Percentiles rank a stretch among this genome's conserved stretches.
Evolutionary conservation across 2,797 vertebrate genomes (phyloP).

Genomic region (Tarsius wallacei): DNA sequence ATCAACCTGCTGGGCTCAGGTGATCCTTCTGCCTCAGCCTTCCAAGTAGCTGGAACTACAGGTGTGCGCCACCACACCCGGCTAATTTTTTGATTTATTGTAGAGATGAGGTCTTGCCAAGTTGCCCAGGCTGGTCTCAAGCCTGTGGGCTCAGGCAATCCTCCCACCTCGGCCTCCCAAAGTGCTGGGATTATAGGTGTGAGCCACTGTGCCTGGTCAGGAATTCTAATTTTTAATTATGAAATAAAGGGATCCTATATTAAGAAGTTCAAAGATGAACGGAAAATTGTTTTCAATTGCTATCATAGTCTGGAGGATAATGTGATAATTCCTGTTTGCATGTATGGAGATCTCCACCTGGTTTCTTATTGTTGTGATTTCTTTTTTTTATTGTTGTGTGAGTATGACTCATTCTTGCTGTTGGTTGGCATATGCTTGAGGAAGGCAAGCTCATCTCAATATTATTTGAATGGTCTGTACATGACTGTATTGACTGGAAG

Average conservation of each 20-base stretch:
- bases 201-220: neutral
- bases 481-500: neutral
- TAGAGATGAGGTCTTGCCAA: no score
- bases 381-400: no score
- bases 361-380: neutral
- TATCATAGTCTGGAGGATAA: neutral
- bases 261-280: constrained; percentile 36
- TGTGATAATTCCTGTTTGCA: neutral
- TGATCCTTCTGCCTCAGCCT: no score
- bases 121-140: no score
- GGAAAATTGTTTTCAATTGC: neutral
- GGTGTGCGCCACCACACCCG: no score
- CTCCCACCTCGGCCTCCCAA: no score
- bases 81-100: no score
- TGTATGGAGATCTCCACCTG: neutral
- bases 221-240: constrained; percentile 55
- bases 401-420: neutral
- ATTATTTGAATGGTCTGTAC: neutral
- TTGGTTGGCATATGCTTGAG: neutral
- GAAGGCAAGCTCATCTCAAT: neutral
- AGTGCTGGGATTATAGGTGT: no score
- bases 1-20: no score
- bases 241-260: neutral
- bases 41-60: no score
- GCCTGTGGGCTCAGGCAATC: no score